These are phyloP conservation scores for Hoplodrina ambigua DNA, from an alignment of 2,888 invertebrate species.

Conservation along the genomic window DNA sequence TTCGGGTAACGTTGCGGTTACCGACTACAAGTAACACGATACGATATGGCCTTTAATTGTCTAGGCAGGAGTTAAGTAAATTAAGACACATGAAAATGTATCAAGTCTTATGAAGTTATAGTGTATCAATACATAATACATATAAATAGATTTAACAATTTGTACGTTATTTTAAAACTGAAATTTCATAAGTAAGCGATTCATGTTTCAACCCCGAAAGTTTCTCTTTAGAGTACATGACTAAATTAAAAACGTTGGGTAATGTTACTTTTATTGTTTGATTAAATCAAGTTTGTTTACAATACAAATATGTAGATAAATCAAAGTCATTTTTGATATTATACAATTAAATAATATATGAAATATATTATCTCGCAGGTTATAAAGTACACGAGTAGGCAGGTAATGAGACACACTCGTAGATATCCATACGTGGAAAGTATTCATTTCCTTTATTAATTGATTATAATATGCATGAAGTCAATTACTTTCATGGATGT, in stretches of 20 bases:
- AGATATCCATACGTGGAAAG: background rate
- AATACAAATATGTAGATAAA: slow-evolving; percentile 63
- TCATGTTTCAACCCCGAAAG: slow-evolving; percentile 75
- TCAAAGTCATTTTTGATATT: slow-evolving; percentile 47
- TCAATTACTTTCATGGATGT: slow-evolving; percentile 36
- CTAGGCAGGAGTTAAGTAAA: slow-evolving; percentile 77
- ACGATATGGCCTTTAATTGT: slow-evolving; percentile 80
- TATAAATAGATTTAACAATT: slow-evolving; percentile 77
- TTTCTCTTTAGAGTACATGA: slow-evolving; percentile 68
- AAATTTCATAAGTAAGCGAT: slow-evolving; percentile 64
- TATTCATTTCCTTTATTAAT: background rate
- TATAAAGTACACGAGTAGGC: slow-evolving; percentile 35
- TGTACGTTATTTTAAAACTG: slow-evolving; percentile 74
- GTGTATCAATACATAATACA: slow-evolving; percentile 71
- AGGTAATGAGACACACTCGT: background rate
- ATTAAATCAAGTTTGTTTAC: slow-evolving; percentile 37
- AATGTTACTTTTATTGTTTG: slow-evolving; percentile 49
- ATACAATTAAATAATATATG: slow-evolving; percentile 31
- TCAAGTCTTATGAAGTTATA: slow-evolving; percentile 82
- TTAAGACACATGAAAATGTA: slow-evolving; percentile 79
- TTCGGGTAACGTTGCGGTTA: slow-evolving; percentile 55
- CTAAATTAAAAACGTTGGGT: slow-evolving; percentile 42
- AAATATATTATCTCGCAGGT: slow-evolving; percentile 37
- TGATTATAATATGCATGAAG: slow-evolving; percentile 13
- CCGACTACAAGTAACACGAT: slow-evolving; percentile 61